Percentiles rank a stretch among this genome's conserved stretches.
These are phyloP conservation scores for Pristis pectinata DNA, from an alignment of 2,797 vertebrate genomes.

Conservation along the genomic window DNA sequence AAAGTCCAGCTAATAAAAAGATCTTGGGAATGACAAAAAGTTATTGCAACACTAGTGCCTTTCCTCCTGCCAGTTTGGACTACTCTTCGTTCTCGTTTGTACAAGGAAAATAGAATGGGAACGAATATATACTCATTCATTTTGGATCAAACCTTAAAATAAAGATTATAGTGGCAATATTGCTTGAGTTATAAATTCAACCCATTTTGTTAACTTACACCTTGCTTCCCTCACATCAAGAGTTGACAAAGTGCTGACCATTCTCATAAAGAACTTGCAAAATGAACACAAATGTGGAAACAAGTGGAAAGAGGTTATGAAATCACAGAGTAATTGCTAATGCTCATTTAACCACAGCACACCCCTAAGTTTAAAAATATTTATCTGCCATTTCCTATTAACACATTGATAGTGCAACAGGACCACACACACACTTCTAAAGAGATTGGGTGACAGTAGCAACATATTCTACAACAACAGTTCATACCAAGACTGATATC, in stretches of 20 bases:
- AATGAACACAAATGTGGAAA: background rate
- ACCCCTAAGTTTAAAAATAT: constrained; percentile 25
- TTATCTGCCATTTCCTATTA: constrained; percentile 25
- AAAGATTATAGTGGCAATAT: background rate
- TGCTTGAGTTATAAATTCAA: background rate
- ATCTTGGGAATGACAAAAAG: background rate
- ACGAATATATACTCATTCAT: background rate
- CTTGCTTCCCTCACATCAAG: background rate
- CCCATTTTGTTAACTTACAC: background rate
- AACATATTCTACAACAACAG: constrained; percentile 9
- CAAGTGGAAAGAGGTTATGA: background rate
- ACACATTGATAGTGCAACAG: constrained; percentile 3
- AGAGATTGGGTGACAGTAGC: background rate
- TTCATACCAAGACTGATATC: background rate
- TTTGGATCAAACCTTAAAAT: background rate
- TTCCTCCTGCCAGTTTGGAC: background rate
- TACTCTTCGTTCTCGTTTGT: background rate
- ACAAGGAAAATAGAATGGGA: background rate
- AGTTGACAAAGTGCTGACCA: background rate
- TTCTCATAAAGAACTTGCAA: background rate
- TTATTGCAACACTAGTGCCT: background rate
- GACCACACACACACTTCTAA: background rate
- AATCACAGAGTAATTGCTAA: background rate
- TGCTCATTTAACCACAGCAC: background rate
- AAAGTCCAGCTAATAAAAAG: background rate